Percentiles rank a stretch among this genome's conserved stretches.
phyloP scores from a whole-genome alignment of 2,888 invertebrate genomes.

The Mesorhabditis belari region DNA sequence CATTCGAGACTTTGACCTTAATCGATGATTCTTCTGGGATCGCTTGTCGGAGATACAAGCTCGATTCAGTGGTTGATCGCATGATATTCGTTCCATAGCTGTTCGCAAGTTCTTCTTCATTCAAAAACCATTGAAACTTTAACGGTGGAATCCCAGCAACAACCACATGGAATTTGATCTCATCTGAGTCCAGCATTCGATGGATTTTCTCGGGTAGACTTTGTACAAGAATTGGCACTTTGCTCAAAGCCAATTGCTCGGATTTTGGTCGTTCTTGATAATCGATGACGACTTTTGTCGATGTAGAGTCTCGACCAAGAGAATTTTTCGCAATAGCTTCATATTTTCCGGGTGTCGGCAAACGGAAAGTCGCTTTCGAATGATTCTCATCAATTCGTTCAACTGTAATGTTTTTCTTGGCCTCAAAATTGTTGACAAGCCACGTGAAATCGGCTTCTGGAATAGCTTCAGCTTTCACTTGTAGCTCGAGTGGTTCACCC shows the following conservation, averaged over 20 bases:
- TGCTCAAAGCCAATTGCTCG: conserved; percentile 17
- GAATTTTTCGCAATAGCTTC: conserved; percentile 41
- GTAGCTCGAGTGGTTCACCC: neutral
- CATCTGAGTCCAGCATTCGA: neutral
- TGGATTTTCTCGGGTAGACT: conserved; percentile 6
- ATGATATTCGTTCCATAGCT: conserved; percentile 4
- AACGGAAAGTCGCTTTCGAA: conserved; percentile 25
- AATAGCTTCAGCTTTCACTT: conserved; percentile 30
- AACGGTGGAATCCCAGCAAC: conserved; percentile 4
- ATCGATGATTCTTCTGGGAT: conserved; percentile 10
- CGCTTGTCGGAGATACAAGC: conserved; percentile 13
- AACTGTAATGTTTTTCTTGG: conserved; percentile 25
- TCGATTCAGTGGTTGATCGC: conserved; percentile 13
- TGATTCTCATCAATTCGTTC: conserved; percentile 18
- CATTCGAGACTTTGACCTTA: conserved; percentile 21
- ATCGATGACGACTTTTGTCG: conserved; percentile 39
- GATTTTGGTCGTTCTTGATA: conserved; percentile 10
- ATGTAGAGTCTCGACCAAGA: conserved; percentile 32
- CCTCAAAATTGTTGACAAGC: conserved; percentile 46
- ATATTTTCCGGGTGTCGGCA: conserved; percentile 29
- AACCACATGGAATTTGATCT: neutral
- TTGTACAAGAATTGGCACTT: too few relatives aligned
- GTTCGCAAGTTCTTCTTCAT: conserved; percentile 11
- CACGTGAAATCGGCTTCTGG: conserved; percentile 46
- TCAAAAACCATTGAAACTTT: conserved; percentile 23